A percentile compares a stretch with the other conserved stretches of the same genome.
Evolutionary conservation across 2,797 vertebrate species (phyloP).

Genomic region (Remorina albescens): DNA sequence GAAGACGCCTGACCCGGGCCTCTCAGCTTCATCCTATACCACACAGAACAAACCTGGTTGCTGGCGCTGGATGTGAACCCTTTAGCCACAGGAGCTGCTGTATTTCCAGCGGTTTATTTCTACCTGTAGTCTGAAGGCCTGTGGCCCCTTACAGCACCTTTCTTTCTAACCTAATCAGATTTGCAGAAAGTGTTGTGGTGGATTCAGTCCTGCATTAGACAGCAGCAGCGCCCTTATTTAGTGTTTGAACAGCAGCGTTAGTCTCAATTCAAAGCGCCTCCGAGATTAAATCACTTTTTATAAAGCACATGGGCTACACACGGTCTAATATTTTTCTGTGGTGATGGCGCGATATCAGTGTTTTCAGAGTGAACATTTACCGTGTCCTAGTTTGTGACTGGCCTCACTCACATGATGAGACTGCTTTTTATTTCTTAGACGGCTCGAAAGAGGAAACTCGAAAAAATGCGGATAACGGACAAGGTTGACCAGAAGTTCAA

Average conservation of each 20-base stretch:
- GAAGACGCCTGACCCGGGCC: constrained; percentile 35
- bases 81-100: too few relatives aligned
- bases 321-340: constrained; percentile 82
- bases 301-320: constrained; percentile 81
- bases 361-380: constrained; percentile 42
- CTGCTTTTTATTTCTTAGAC: not conserved
- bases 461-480: not conserved
- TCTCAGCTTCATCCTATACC: constrained; percentile 25
- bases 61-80: not conserved
- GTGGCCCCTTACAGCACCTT: not conserved
- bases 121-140: too few relatives aligned
- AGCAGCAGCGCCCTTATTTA: constrained; percentile 45
- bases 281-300: constrained; percentile 81
- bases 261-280: constrained; percentile 38
- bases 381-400: constrained; percentile 17
- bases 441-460: not conserved
- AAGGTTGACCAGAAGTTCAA: not conserved
- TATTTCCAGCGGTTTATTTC: too few relatives aligned
- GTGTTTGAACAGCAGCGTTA: constrained; percentile 54
- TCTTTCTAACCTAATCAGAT: not conserved
- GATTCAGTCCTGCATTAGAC: not conserved
- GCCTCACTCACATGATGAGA: constrained; percentile 1
- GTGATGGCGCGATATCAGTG: constrained; percentile 85
- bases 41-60: constrained; percentile 54
- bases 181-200: not conserved